These are phyloP conservation scores for Podabrus alpinus DNA, from an alignment of 2,888 invertebrate species.

Conservation along the genomic window DNA sequence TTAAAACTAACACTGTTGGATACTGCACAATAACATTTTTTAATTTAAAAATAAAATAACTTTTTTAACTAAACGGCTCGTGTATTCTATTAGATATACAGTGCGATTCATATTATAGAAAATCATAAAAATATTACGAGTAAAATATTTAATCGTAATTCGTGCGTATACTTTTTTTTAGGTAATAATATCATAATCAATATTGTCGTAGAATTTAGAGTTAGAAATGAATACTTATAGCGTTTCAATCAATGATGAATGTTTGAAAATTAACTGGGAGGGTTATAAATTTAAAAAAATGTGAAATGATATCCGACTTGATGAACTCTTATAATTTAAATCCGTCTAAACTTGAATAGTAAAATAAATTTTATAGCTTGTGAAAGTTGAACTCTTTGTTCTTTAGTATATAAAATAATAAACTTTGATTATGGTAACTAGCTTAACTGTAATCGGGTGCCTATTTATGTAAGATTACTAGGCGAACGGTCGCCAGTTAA, in stretches of 20 bases:
- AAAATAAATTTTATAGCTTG: constrained; percentile 39
- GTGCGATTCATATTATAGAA: too few species aligned
- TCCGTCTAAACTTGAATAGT: constrained; percentile 37
- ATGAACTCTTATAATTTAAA: constrained; percentile 35
- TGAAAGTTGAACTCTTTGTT: constrained; percentile 32
- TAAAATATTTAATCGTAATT: too few species aligned
- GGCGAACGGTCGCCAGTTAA: constrained; percentile 25
- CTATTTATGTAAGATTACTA: constrained; percentile 27
- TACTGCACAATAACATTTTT: neutral
- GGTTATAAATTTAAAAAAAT: constrained; percentile 6
- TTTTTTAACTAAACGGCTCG: neutral
- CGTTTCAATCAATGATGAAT: neutral
- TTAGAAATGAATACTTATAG: neutral
- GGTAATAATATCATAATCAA: too few species aligned
- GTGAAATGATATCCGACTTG: constrained; percentile 27
- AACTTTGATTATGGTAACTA: constrained; percentile 37
- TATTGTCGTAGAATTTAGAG: too few species aligned
- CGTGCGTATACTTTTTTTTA: too few species aligned
- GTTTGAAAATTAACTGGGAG: neutral
- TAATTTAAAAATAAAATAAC: neutral
- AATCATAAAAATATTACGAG: too few species aligned
- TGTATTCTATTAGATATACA: too few species aligned
- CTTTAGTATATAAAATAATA: constrained; percentile 41
- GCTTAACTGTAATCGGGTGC: constrained; percentile 24
- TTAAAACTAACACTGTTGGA: neutral